Evolutionary conservation across 2,797 vertebrate species (phyloP).

Genomic region (Artibeus jamaicensis): DNA sequence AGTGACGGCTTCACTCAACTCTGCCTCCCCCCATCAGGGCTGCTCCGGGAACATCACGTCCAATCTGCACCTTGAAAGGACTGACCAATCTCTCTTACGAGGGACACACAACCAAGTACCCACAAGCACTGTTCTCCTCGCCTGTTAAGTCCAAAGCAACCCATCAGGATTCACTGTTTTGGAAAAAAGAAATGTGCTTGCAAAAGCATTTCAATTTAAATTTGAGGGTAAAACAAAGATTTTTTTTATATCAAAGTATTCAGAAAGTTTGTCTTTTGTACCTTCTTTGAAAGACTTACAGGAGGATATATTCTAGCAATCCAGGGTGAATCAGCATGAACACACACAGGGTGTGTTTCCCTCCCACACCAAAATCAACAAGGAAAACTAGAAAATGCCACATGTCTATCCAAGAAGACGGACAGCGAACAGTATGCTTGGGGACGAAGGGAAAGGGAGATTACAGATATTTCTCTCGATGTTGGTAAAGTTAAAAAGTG

Average conservation of each 20-base stretch:
- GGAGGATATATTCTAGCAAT: neutral
- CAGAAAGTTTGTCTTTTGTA: neutral
- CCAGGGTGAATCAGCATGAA: neutral
- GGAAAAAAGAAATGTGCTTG: neutral
- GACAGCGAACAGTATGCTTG: neutral
- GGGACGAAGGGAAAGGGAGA: neutral
- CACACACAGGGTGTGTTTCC: neutral
- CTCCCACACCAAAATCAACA: neutral
- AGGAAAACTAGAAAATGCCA: neutral
- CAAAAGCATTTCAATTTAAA: neutral
- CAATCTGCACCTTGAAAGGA: neutral
- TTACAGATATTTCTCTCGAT: neutral
- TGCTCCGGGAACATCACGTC: neutral
- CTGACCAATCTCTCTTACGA: rapidly evolving
- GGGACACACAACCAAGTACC: neutral
- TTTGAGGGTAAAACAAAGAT: conserved; percentile 33
- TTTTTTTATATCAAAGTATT: conserved; percentile 47
- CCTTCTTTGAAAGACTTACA: neutral
- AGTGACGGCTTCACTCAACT: neutral
- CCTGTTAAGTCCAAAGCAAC: neutral
- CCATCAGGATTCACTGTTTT: neutral
- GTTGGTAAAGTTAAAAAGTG: neutral
- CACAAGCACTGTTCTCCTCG: rapidly evolving
- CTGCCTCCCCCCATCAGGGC: neutral
- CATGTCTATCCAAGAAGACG: neutral